Conservation (phyloP, 2,797 vertebrate genomes). For the Centroberyx gerrardi region DNA sequence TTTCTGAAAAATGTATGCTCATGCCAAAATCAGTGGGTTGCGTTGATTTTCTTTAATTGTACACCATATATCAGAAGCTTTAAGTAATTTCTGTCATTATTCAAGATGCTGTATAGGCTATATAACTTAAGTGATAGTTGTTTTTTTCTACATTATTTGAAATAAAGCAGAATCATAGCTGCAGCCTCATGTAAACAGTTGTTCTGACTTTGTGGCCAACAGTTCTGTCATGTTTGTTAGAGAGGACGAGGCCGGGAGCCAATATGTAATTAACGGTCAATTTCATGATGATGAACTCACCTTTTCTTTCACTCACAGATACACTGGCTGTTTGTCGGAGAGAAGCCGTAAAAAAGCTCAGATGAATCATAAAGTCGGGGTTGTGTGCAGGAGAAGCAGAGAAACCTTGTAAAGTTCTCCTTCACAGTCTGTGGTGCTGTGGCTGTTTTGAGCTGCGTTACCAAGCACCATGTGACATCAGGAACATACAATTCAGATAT, state of each 20-base stretch:
- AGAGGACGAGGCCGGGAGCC: neutral
- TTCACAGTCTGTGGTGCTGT: slow-evolving; percentile 24
- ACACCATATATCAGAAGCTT: neutral
- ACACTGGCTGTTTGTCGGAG: neutral
- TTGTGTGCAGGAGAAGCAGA: neutral
- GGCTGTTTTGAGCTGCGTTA: slow-evolving; percentile 39
- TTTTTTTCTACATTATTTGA: neutral
- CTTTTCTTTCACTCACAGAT: neutral
- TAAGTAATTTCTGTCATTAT: neutral
- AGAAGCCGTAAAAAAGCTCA: slow-evolving; percentile 3
- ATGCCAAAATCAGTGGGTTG: neutral
- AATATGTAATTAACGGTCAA: neutral
- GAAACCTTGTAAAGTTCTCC: slow-evolving; percentile 44
- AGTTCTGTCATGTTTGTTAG: neutral
- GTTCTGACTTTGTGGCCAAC: neutral
- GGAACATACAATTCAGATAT: slow-evolving; percentile 9
- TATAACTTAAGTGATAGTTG: neutral
- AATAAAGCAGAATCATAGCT: neutral
- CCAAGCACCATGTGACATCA: slow-evolving; percentile 13
- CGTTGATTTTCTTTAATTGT: neutral
- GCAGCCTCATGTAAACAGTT: neutral
- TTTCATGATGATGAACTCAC: neutral
- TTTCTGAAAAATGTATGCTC: neutral
- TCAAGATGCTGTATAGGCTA: no score
- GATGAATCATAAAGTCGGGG: neutral